phyloP scores from a whole-genome alignment of 2,797 vertebrate genomes.

The Girardinus metallicus region DNA sequence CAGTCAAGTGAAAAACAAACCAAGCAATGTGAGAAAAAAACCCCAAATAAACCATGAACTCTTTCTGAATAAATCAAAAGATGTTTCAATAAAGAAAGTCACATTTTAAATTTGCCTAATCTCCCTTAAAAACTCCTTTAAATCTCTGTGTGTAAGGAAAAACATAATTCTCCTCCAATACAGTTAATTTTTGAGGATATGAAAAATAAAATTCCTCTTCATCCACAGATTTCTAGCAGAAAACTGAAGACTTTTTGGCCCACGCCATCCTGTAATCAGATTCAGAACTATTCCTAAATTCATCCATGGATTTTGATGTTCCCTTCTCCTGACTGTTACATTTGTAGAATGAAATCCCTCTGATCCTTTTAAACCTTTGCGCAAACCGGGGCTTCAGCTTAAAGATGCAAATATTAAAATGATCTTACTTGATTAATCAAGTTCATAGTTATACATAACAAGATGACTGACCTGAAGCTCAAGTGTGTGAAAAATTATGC shows the following conservation, averaged over 20 bases:
- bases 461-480: background rate
- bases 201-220: background rate
- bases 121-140: background rate
- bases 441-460: background rate
- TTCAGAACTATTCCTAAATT: background rate
- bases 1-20: background rate
- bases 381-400: background rate
- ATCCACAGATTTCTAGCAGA: background rate
- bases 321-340: background rate
- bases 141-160: background rate
- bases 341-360: background rate
- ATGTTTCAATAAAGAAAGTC: too few species aligned
- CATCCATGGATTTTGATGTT: background rate
- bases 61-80: too few species aligned
- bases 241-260: background rate
- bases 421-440: background rate
- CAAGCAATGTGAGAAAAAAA: background rate
- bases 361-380: background rate
- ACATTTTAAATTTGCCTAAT: background rate
- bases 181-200: background rate
- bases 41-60: background rate
- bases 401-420: background rate
- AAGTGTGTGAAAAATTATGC: background rate
- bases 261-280: background rate
- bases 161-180: background rate